A percentile compares a stretch with the other conserved stretches of the same genome.
Conservation (phyloP, 1,140 invertebrate genomes). For the Pollicipes pollicipes region DNA sequence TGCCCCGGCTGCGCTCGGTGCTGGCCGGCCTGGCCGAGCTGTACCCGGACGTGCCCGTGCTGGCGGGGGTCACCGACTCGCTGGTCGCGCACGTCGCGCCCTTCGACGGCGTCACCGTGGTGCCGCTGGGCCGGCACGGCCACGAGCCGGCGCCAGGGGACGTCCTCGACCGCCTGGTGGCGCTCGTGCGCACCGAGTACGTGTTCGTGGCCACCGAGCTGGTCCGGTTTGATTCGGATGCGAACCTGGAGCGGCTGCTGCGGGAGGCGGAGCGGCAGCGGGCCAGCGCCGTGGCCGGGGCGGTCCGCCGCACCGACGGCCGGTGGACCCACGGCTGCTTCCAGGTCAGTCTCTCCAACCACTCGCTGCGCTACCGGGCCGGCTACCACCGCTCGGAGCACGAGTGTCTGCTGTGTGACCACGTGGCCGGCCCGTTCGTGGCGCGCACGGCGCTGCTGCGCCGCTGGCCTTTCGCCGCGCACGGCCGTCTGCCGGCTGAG, state of each 20-base stretch:
- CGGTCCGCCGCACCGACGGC: constrained; percentile 11
- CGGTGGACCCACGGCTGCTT: constrained; percentile 14
- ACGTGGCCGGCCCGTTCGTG: constrained; percentile 12
- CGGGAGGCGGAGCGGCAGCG: constrained; percentile 15
- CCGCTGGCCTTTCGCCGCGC: background rate
- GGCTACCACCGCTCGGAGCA: constrained; percentile 12
- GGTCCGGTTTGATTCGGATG: constrained; percentile 5
- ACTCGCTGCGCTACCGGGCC: constrained; percentile 11
- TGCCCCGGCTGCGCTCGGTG: too few species aligned
- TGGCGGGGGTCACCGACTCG: too few species aligned
- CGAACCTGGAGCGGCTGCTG: constrained; percentile 14
- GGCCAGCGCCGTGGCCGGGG: constrained; percentile 14
- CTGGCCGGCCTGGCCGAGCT: too few species aligned
- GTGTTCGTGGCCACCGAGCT: constrained; percentile 8
- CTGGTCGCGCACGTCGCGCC: too few species aligned
- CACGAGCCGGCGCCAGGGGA: background rate
- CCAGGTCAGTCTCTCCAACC: constrained; percentile 6
- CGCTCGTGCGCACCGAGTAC: constrained; percentile 10
- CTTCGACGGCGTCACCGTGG: background rate
- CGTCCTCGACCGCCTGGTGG: constrained; percentile 6
- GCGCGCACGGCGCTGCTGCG: constrained; percentile 10
- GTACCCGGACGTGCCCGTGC: too few species aligned
- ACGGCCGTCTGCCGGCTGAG: constrained; percentile 5
- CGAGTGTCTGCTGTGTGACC: constrained; percentile 14
- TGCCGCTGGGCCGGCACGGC: constrained; percentile 9